These are phyloP conservation scores for Adelognathus sp. DNA, from an alignment of 2,888 invertebrate species.

Conservation along the genomic window DNA sequence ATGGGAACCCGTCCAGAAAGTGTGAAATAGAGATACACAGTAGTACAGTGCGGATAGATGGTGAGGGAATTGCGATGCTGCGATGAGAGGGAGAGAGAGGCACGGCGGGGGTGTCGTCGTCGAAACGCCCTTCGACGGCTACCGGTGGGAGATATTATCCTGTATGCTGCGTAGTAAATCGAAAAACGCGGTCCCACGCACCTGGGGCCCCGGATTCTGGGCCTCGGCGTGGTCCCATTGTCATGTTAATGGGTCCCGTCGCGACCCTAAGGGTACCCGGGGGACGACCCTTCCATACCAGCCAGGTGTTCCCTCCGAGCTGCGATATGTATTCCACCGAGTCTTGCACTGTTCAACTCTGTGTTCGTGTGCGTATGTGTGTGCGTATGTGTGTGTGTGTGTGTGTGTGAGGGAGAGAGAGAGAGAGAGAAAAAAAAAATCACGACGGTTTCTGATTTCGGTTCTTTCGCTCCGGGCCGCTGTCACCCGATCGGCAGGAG, in stretches of 20 bases:
- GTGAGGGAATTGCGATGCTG: background rate
- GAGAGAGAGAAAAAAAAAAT: background rate
- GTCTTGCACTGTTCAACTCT: no score
- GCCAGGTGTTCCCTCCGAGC: slow-evolving; percentile 48
- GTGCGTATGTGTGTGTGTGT: no score
- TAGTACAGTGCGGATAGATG: background rate
- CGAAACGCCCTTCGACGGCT: slow-evolving; percentile 75
- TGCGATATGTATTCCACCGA: no score
- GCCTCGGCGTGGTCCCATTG: slow-evolving; percentile 73
- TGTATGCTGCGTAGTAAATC: slow-evolving; percentile 45
- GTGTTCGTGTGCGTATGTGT: background rate
- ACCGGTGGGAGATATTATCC: slow-evolving; percentile 70
- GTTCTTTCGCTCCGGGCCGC: slow-evolving; percentile 62
- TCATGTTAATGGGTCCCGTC: slow-evolving; percentile 74
- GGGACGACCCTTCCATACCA: slow-evolving; percentile 12
- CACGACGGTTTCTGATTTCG: slow-evolving; percentile 46
- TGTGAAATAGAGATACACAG: no score
- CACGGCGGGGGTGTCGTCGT: slow-evolving; percentile 76
- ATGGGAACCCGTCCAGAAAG: no score
- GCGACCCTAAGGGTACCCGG: slow-evolving; percentile 11
- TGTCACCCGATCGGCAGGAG: slow-evolving; percentile 76
- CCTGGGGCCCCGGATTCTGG: slow-evolving; percentile 72
- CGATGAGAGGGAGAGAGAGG: background rate
- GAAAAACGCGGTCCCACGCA: slow-evolving; percentile 78
- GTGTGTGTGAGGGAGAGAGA: slow-evolving; percentile 7